Evolutionary conservation across 2,888 invertebrate genomes (phyloP).

Genomic region (Mimas tiliae): DNA sequence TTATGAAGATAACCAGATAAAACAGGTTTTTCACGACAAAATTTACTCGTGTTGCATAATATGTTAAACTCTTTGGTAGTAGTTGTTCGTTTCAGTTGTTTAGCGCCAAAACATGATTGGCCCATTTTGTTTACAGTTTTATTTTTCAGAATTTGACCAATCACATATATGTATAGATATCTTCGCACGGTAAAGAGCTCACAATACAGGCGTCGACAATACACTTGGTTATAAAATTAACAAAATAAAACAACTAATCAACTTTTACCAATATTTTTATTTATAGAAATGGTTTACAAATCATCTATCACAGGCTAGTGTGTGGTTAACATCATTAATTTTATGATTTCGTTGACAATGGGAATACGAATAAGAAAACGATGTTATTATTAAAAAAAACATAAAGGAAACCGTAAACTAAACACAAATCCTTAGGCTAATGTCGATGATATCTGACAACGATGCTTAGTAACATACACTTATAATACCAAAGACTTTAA

Average conservation of each 20-base stretch:
- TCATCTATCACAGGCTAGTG: constrained; percentile 78
- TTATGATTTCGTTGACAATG: constrained; percentile 40
- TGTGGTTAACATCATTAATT: constrained; percentile 53
- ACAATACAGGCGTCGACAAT: no score
- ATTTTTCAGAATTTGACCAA: no score
- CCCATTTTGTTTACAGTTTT: no score
- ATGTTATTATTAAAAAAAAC: neutral
- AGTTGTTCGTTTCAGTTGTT: no score
- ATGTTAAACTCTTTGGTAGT: no score
- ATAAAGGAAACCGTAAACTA: constrained; percentile 15
- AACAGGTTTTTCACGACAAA: no score
- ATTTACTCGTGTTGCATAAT: no score
- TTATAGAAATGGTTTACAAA: constrained; percentile 73
- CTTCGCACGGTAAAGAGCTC: no score
- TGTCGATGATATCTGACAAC: constrained; percentile 30
- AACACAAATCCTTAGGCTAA: constrained; percentile 35
- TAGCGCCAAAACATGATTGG: no score
- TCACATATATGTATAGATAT: no score
- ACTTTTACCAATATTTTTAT: constrained; percentile 65
- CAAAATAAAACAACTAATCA: constrained; percentile 38
- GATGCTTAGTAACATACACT: constrained; percentile 1
- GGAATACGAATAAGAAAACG: neutral
- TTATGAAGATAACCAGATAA: no score
- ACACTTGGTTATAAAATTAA: neutral
- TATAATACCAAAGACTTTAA: no score